Evolutionary conservation across 2,797 vertebrate genomes (phyloP), one percentile per base, ranked within the genome.

Genomic region (Gastrophryne carolinensis): DNA sequence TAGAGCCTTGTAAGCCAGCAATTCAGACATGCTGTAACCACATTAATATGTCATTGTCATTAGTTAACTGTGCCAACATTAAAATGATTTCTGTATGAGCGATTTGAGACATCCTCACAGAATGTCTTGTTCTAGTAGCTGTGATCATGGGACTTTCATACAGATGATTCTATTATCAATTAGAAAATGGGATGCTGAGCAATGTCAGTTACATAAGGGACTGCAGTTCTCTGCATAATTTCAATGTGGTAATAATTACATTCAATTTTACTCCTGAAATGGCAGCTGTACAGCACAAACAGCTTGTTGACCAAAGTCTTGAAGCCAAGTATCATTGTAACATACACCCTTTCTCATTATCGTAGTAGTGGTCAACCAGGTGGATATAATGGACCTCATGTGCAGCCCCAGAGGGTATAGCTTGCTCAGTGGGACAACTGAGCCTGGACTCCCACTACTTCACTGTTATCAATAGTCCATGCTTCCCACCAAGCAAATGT

Each of bases 211-310:
- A 68, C 65, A 68, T 54, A 39, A 68, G 49, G 5, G 37, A 29
- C 47, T 34, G 49, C 44, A 50, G 37, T 68, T 24, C 50, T 41
- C 34, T 37, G 23, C 56, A 39, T 27, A 50, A 68, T 35, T 29
- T 56, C 50, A 67, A 53, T 41, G 32, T 68, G 34, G 37, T 34
- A 39, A 68, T 68, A 35, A 56, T 56, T 56, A 41, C 44, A 50
- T 68, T 41, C 30, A 26, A 34, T 67, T 32, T 17, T 35, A 17
- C 65, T 37, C 49, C 12, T 69, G 52, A 19, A 56, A 26, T 44
- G 44, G 19, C 47, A 37, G 60, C 62, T 64, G 61, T 47, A 30
- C 15, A 49, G 24, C 24, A 30, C 65, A 26, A 54, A 15, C 50
- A 41, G 66, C 24, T 19, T 56, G 60, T 53, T 53, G 30, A 37